A percentile compares a stretch with the other conserved stretches of the same genome.
Conservation (phyloP, 2,113 vertebrate genomes). For the Misgurnus anguillicaudatus region DNA sequence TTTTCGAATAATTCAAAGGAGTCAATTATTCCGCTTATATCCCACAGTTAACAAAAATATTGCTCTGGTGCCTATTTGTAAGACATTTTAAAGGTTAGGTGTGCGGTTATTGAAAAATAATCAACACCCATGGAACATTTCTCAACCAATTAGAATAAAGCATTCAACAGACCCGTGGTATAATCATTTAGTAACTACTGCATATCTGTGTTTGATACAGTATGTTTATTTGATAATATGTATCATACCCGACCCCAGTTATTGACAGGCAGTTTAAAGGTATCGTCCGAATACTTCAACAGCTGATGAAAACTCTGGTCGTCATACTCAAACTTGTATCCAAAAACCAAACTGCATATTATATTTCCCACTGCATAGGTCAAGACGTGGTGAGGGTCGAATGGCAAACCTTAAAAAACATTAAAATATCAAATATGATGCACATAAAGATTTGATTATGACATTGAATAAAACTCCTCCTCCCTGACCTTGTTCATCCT, state of each 20-base stretch:
- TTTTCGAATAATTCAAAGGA: too few species aligned
- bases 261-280: conserved; percentile 15
- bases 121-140: too few species aligned
- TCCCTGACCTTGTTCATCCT: conserved; percentile 38
- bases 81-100: too few species aligned
- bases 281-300: conserved; percentile 28
- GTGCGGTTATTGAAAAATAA: too few species aligned
- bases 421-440: background rate
- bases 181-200: too few species aligned
- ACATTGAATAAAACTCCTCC: background rate
- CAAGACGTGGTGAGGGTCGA: conserved; percentile 73
- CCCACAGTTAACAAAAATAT: too few species aligned
- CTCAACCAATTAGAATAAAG: too few species aligned
- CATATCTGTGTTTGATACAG: background rate
- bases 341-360: conserved; percentile 78
- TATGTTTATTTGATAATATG: background rate
- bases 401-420: conserved; percentile 49
- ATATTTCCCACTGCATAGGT: conserved; percentile 76
- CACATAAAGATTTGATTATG: background rate
- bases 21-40: too few species aligned
- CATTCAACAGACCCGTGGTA: too few species aligned
- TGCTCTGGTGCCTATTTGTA: too few species aligned
- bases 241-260: conserved; percentile 19
- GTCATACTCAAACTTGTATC: conserved; percentile 73
- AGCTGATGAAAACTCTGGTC: conserved; percentile 52